Conservation (phyloP, 2,888 invertebrate species). For the Apomyelois bistriatella region DNA sequence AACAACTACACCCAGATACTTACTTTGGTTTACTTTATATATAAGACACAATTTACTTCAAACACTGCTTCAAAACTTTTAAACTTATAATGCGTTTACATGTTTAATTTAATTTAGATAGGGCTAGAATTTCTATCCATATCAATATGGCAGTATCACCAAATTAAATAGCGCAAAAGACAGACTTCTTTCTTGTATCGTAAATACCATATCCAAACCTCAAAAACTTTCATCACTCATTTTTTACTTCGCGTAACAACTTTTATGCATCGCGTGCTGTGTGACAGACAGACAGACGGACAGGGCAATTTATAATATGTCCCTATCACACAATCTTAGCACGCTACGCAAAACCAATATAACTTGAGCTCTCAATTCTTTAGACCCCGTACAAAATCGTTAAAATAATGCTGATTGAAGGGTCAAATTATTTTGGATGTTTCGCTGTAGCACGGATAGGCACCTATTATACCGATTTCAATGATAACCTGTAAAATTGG, state of each 20-base stretch:
- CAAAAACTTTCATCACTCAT: not conserved
- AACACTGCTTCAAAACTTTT: no score
- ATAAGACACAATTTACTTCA: no score
- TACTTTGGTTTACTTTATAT: no score
- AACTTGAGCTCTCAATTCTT: constrained; percentile 24
- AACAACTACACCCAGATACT: no score
- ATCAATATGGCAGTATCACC: no score
- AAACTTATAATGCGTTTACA: no score
- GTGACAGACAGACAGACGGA: constrained; percentile 76
- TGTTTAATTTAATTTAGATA: no score
- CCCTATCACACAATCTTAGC: constrained; percentile 65
- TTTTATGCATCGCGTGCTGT: constrained; percentile 74
- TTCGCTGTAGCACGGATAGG: constrained; percentile 21
- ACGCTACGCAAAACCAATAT: constrained; percentile 37
- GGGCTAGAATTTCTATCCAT: no score
- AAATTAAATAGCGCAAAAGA: no score
- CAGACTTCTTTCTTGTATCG: no score
- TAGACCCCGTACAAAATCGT: not conserved
- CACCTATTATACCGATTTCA: constrained; percentile 32
- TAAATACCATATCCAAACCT: constrained; percentile 26
- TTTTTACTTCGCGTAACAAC: constrained; percentile 33
- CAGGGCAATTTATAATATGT: constrained; percentile 77
- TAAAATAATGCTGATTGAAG: constrained; percentile 11
- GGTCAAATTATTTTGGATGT: constrained; percentile 30
- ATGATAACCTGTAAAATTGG: constrained; percentile 44